These are phyloP conservation scores for Ormyrus rosae DNA, from an alignment of 2,888 invertebrate species.

Conservation along the genomic window DNA sequence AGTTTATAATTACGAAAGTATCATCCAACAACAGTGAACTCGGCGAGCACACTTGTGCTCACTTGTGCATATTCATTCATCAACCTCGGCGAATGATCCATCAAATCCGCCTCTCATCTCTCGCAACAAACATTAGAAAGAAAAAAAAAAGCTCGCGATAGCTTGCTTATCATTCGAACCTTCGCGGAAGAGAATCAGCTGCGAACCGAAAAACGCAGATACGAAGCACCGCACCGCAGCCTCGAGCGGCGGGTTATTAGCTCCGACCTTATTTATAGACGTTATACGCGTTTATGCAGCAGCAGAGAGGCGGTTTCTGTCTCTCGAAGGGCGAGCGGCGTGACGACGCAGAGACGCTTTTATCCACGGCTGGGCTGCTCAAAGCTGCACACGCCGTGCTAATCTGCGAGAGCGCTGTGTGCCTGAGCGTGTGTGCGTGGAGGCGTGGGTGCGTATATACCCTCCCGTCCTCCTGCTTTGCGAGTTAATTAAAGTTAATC, in stretches of 20 bases:
- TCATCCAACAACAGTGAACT: too few relatives aligned
- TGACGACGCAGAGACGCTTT: constrained; percentile 32
- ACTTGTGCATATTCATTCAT: too few relatives aligned
- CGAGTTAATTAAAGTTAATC: constrained; percentile 56
- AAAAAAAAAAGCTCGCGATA: too few relatives aligned
- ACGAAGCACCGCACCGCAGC: background rate
- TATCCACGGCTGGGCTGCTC: constrained; percentile 41
- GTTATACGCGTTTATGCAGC: constrained; percentile 33
- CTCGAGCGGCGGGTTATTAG: constrained; percentile 48
- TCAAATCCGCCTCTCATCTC: too few relatives aligned
- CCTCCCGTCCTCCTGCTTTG: background rate
- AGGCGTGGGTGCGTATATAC: background rate
- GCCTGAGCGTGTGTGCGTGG: background rate
- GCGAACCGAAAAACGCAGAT: background rate
- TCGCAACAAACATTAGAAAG: too few relatives aligned
- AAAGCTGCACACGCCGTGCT: constrained; percentile 26
- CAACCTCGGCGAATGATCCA: too few relatives aligned
- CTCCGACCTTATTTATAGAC: constrained; percentile 55
- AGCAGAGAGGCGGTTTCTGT: background rate
- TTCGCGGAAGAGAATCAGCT: constrained; percentile 11
- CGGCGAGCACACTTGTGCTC: too few relatives aligned
- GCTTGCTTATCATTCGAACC: too few relatives aligned
- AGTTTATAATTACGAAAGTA: too few relatives aligned
- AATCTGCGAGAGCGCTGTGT: constrained; percentile 3
- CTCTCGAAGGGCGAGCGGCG: background rate